phyloP scores from a whole-genome alignment of 2,113 vertebrate species.

The Ptilonorhynchus violaceus region DNA sequence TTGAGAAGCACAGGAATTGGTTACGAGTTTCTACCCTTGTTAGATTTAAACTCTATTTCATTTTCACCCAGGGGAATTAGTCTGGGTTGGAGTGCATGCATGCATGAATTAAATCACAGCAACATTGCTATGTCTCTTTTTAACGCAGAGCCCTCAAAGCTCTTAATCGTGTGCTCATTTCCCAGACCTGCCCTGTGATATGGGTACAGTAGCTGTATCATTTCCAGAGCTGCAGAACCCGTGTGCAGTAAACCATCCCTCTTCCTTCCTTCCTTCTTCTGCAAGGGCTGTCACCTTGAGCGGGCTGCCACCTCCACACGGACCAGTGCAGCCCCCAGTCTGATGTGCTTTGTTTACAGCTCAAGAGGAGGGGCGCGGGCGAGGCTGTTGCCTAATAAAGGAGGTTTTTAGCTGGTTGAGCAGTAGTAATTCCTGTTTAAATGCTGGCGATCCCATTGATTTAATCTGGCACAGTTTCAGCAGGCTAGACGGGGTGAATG shows the following conservation, averaged over 20 bases:
- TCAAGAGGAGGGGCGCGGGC: rapidly evolving
- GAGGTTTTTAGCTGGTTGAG: neutral
- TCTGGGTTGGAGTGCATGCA: neutral
- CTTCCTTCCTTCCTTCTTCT: neutral
- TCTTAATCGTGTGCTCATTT: neutral
- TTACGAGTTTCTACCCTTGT: neutral
- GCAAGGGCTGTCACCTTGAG: neutral
- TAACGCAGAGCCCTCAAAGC: neutral
- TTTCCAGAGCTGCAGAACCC: neutral
- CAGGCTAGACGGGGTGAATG: neutral
- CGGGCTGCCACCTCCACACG: neutral
- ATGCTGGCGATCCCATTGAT: neutral
- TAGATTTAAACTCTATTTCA: constrained; percentile 6
- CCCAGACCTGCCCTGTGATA: neutral
- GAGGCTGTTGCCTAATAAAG: neutral
- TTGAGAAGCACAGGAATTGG: neutral
- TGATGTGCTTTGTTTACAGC: neutral
- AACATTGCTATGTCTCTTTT: neutral
- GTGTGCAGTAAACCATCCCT: neutral
- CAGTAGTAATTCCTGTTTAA: constrained; percentile 19
- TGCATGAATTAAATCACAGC: constrained; percentile 4
- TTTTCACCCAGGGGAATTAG: neutral
- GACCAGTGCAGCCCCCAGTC: neutral
- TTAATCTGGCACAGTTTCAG: constrained; percentile 27
- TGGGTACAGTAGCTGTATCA: neutral